A percentile compares a stretch with the other conserved stretches of the same genome.
Evolutionary conservation across 1,140 invertebrate species (phyloP).

Genomic region (Trichonephila inaurata): DNA sequence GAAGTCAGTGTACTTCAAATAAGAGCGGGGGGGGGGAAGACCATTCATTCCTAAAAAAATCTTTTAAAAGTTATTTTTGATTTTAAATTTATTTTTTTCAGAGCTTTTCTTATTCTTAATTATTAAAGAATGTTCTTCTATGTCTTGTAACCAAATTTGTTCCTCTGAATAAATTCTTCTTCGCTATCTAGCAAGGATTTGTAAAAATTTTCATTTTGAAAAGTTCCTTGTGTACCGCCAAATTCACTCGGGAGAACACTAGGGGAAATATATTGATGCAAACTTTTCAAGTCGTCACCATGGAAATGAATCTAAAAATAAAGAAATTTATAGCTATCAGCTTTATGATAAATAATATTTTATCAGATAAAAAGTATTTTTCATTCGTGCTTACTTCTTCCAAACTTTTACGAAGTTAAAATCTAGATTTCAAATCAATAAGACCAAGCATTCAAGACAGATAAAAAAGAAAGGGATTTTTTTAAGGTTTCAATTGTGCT

Average conservation of each 20-base stretch:
- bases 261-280: constrained; percentile 88
- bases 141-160: constrained; percentile 31
- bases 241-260: constrained; percentile 92
- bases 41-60: too few relatives aligned
- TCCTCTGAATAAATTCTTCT: neutral
- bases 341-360: neutral
- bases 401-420: neutral
- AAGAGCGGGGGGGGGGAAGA: too few relatives aligned
- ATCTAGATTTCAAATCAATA: too few relatives aligned
- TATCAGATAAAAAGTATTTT: neutral
- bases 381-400: neutral
- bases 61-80: neutral
- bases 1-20: too few relatives aligned
- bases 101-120: too few relatives aligned
- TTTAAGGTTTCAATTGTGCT: too few relatives aligned
- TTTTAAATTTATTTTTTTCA: neutral
- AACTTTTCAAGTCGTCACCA: constrained; percentile 91
- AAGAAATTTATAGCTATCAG: neutral
- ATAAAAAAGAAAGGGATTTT: too few relatives aligned
- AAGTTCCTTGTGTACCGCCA: constrained; percentile 83
- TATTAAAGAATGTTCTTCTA: neutral
- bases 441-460: too few relatives aligned
- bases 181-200: constrained; percentile 6
- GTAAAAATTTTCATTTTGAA: constrained; percentile 33
- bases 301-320: constrained; percentile 81